Conservation (phyloP, 2,113 vertebrate species). For the Sapayoa aenigma region DNA sequence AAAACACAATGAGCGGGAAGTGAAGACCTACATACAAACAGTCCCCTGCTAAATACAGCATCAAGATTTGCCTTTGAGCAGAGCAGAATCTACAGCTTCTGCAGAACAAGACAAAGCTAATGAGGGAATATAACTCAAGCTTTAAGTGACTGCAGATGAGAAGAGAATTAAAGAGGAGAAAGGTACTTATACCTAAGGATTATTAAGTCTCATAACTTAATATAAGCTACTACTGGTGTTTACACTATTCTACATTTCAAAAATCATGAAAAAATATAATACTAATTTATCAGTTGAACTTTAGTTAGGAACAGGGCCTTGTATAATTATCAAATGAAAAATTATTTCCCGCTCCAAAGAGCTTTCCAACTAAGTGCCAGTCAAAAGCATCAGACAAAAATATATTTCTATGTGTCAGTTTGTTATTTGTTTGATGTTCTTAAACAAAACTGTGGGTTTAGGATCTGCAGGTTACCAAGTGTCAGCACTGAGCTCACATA, state of each 20-base stretch:
- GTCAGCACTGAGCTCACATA: background rate
- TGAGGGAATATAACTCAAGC: background rate
- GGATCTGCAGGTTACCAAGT: background rate
- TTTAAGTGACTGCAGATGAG: background rate
- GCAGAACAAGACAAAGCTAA: background rate
- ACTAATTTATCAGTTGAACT: background rate
- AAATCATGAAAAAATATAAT: background rate
- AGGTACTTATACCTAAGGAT: background rate
- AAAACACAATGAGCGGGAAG: background rate
- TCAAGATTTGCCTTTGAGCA: conserved; percentile 16
- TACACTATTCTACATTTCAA: background rate
- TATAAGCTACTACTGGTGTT: background rate
- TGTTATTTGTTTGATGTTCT: background rate
- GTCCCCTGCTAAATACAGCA: background rate
- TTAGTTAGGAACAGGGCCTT: background rate
- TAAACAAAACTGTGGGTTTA: background rate
- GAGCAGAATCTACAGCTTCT: background rate
- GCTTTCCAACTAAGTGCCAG: background rate
- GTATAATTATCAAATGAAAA: background rate
- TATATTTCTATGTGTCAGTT: background rate
- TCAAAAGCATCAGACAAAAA: background rate
- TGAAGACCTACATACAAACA: background rate
- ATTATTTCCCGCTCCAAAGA: background rate
- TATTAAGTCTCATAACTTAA: background rate
- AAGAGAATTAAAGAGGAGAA: background rate